These are phyloP conservation scores for Nyctereutes procyonoides DNA, from an alignment of 2,113 vertebrate species.

Conservation along the genomic window DNA sequence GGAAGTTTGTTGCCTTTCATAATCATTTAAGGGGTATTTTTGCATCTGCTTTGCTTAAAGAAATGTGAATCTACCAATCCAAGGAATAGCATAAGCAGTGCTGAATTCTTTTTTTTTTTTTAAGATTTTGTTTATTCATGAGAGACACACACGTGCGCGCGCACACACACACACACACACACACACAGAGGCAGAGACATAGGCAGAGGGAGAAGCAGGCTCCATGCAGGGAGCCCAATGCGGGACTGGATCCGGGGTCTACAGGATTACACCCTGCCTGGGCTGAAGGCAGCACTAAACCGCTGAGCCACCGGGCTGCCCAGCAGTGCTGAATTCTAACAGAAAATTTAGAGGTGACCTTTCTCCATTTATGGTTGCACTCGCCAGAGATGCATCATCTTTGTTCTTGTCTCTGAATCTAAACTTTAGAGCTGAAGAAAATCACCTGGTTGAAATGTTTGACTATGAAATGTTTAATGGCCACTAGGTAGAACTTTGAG, in stretches of 20 bases:
- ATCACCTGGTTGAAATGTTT: background rate
- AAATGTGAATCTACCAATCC: background rate
- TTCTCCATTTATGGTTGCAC: background rate
- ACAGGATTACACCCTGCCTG: too few relatives aligned
- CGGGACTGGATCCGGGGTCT: too few relatives aligned
- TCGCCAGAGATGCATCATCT: background rate
- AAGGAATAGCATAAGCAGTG: background rate
- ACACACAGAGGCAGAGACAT: too few relatives aligned
- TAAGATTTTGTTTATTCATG: too few relatives aligned
- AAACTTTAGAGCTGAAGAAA: constrained; percentile 15
- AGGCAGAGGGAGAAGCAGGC: too few relatives aligned
- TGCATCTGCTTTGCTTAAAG: constrained; percentile 15
- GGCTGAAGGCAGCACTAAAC: too few relatives aligned
- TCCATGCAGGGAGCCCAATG: too few relatives aligned
- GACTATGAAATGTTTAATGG: background rate
- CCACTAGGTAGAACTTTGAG: background rate
- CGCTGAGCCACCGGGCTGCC: too few relatives aligned
- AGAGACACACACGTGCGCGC: too few relatives aligned
- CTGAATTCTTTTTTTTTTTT: background rate
- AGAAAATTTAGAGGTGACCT: background rate
- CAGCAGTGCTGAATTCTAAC: background rate
- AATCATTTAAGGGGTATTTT: background rate
- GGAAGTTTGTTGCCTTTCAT: background rate
- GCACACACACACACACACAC: too few relatives aligned
- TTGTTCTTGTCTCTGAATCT: constrained; percentile 17